A percentile compares a stretch with the other conserved stretches of the same genome.
Conservation (phyloP, 2,113 vertebrate species). For the Plotosus lineatus region DNA sequence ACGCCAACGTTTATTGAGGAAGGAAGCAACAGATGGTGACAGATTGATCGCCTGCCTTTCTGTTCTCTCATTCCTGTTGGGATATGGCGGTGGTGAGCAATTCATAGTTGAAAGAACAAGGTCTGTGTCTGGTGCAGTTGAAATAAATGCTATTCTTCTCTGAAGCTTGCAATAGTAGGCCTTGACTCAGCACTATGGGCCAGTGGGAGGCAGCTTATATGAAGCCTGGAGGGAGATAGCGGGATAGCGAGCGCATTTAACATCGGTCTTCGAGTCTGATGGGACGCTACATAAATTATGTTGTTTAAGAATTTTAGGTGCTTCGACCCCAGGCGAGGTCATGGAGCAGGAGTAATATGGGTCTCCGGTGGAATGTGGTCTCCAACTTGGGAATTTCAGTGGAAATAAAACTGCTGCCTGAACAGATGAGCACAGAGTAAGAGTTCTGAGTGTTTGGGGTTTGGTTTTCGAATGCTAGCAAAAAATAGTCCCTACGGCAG, state of each 20-base stretch:
- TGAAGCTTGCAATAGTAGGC: neutral
- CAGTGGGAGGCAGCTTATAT: neutral
- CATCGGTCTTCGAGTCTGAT: slow-evolving; percentile 55
- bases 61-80: neutral
- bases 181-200: slow-evolving; percentile 21
- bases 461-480: too few species aligned
- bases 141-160: neutral
- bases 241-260: slow-evolving; percentile 59
- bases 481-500: too few species aligned
- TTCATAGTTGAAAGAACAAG: neutral
- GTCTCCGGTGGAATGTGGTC: slow-evolving; percentile 43
- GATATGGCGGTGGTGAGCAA: neutral
- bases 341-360: slow-evolving; percentile 47
- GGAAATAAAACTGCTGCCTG: slow-evolving; percentile 27
- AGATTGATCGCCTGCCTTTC: slow-evolving; percentile 25
- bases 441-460: slow-evolving; percentile 21
- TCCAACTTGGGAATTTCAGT: slow-evolving; percentile 41
- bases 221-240: slow-evolving; percentile 31
- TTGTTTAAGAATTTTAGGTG: slow-evolving; percentile 52
- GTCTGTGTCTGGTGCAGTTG: neutral
- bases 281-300: slow-evolving; percentile 60
- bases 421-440: neutral
- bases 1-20: neutral
- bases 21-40: slow-evolving; percentile 21
- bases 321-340: slow-evolving; percentile 58